These are phyloP conservation scores for Catalaphyllia jardinei DNA, from an alignment of 64 coral and sea anemone genomes.

Conservation along the genomic window DNA sequence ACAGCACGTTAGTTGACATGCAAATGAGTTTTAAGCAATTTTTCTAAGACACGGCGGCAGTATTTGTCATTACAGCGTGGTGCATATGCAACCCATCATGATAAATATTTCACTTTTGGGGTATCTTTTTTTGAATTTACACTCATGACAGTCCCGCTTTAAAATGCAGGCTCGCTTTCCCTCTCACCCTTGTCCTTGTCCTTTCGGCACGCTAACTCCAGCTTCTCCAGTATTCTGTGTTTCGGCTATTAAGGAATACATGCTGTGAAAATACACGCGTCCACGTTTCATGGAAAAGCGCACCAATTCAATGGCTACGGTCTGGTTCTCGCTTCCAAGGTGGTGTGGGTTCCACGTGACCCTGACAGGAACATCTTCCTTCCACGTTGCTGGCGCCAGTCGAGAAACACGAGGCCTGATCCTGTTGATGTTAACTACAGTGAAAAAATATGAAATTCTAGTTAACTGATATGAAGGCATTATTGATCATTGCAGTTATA, in stretches of 20 bases:
- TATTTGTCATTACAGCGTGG: no score
- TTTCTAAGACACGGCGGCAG: no score
- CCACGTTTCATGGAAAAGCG: conserved; percentile 32
- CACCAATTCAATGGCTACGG: conserved; percentile 6
- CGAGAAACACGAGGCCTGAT: not conserved
- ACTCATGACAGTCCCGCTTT: no score
- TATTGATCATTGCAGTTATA: no score
- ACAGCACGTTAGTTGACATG: no score
- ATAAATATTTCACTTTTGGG: no score
- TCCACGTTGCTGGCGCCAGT: conserved; percentile 8
- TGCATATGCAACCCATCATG: no score
- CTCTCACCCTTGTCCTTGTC: conserved; percentile 33
- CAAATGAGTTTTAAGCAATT: no score
- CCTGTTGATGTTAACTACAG: conserved; percentile 1
- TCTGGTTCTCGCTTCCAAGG: not conserved
- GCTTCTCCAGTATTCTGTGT: conserved; percentile 10
- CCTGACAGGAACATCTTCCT: not conserved
- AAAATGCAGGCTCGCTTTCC: not conserved
- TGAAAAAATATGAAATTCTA: no score
- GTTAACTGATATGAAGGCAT: no score
- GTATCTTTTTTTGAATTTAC: no score
- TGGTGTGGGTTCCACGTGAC: conserved; percentile 29
- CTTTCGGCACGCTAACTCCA: conserved; percentile 11
- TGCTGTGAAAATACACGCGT: conserved; percentile 28
- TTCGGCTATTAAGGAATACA: conserved; percentile 12